These are phyloP conservation scores for Microtus ochrogaster DNA, from an alignment of 2,113 vertebrate genomes.

Conservation along the genomic window DNA sequence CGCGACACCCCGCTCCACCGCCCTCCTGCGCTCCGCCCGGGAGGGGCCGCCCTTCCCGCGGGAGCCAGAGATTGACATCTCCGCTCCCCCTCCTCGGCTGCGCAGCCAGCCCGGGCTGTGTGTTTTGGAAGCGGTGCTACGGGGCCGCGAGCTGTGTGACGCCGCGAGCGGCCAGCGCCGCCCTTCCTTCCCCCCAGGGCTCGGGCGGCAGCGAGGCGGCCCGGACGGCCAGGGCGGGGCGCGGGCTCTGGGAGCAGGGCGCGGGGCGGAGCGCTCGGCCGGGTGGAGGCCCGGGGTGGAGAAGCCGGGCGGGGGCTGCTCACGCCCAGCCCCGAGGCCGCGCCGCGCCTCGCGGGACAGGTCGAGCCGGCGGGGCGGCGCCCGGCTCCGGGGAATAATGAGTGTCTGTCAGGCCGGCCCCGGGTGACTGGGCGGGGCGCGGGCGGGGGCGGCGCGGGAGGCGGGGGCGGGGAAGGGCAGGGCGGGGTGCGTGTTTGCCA, in stretches of 20 bases:
- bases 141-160: conserved; percentile 48
- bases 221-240: conserved; percentile 71
- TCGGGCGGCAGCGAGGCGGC: conserved; percentile 65
- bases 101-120: conserved; percentile 70
- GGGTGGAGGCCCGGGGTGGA: conserved; percentile 71
- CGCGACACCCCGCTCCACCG: not conserved
- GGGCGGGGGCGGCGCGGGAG: conserved; percentile 75
- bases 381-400: conserved; percentile 83
- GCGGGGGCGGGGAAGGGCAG: conserved; percentile 71
- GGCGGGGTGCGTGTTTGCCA: conserved; percentile 82
- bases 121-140: conserved; percentile 74
- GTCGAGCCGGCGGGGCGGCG: conserved; percentile 81
- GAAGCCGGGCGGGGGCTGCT: conserved; percentile 40
- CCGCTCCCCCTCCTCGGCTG: conserved; percentile 1
- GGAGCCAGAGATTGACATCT: conserved; percentile 51
- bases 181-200: conserved; percentile 86
- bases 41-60: conserved; percentile 70
- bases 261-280: conserved; percentile 38
- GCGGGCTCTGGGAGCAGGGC: not conserved
- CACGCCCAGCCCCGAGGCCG: conserved; percentile 71
- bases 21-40: not conserved
- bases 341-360: conserved; percentile 75
- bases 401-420: conserved; percentile 81
- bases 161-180: conserved; percentile 79
- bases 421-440: conserved; percentile 83